Conservation (phyloP, 1,140 invertebrate species). For the Steinernema feltiae region DNA sequence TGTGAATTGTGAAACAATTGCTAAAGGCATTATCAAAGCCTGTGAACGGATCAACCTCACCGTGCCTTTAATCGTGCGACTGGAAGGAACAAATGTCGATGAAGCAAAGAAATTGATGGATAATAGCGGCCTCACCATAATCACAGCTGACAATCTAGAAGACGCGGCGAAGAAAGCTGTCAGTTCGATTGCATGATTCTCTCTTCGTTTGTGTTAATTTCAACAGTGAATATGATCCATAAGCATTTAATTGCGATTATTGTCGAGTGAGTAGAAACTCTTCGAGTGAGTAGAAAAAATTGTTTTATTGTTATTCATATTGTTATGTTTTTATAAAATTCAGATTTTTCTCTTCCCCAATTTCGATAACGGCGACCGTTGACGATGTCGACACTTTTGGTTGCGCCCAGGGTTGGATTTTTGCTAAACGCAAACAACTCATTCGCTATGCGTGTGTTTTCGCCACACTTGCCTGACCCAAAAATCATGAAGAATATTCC, state of each 20-base stretch:
- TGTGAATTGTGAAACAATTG: slow-evolving; percentile 93
- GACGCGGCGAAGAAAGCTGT: slow-evolving; percentile 85
- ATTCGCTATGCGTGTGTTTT: not conserved
- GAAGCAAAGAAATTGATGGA: slow-evolving; percentile 69
- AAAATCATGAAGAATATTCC: slow-evolving; percentile 20
- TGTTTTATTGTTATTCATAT: not conserved
- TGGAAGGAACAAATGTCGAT: slow-evolving; percentile 79
- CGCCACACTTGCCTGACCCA: slow-evolving; percentile 19
- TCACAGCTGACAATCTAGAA: slow-evolving; percentile 76
- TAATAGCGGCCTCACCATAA: slow-evolving; percentile 75
- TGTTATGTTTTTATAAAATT: not conserved
- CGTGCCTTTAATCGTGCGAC: slow-evolving; percentile 81
- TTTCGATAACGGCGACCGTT: not conserved
- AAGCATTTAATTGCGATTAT: no score
- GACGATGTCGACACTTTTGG: not conserved
- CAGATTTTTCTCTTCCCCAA: not conserved
- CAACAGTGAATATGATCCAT: no score
- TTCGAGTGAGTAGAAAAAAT: not conserved
- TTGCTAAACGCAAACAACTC: not conserved
- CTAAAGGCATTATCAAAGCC: slow-evolving; percentile 84
- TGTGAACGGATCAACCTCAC: slow-evolving; percentile 72
- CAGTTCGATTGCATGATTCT: slow-evolving; percentile 29
- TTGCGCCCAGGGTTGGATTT: slow-evolving; percentile 19
- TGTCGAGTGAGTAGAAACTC: no score
- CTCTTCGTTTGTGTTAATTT: slow-evolving; percentile 9